Percentiles rank a stretch among this genome's conserved stretches.
These are phyloP conservation scores for Marasmarcha lunaedactyla DNA, from an alignment of 2,888 invertebrate genomes.

Conservation along the genomic window DNA sequence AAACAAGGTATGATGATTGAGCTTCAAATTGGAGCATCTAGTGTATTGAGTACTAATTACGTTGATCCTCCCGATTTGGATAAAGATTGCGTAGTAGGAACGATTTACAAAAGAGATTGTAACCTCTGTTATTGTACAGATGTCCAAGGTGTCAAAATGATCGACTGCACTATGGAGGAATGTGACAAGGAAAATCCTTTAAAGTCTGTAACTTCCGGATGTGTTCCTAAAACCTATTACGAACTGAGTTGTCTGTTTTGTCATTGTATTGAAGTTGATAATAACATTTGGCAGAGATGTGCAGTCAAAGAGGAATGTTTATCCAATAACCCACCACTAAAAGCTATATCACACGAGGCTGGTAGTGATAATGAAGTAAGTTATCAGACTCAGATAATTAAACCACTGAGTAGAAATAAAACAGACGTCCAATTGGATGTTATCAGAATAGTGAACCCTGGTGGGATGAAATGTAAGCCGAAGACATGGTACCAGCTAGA, in stretches of 20 bases:
- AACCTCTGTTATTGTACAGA: constrained; percentile 37
- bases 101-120: constrained; percentile 32
- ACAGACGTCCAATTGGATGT: not conserved
- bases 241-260: not conserved
- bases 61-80: not conserved
- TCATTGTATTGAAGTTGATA: not conserved
- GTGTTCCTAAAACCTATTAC: not conserved
- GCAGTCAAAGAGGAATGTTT: not conserved
- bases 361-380: not conserved
- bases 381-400: no score
- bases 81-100: constrained; percentile 41
- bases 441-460: not conserved
- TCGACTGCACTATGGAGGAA: not conserved
- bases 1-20: not conserved
- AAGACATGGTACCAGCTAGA: constrained; percentile 31
- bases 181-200: not conserved
- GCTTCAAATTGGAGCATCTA: not conserved
- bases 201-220: not conserved
- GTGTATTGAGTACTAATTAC: not conserved
- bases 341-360: no score
- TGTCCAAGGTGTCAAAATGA: not conserved
- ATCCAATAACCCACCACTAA: not conserved
- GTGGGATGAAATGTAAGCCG: not conserved
- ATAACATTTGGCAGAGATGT: not conserved
- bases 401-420: not conserved